These are phyloP conservation scores for Oxyruncus cristatus DNA, from an alignment of 2,113 vertebrate genomes.

Conservation along the genomic window DNA sequence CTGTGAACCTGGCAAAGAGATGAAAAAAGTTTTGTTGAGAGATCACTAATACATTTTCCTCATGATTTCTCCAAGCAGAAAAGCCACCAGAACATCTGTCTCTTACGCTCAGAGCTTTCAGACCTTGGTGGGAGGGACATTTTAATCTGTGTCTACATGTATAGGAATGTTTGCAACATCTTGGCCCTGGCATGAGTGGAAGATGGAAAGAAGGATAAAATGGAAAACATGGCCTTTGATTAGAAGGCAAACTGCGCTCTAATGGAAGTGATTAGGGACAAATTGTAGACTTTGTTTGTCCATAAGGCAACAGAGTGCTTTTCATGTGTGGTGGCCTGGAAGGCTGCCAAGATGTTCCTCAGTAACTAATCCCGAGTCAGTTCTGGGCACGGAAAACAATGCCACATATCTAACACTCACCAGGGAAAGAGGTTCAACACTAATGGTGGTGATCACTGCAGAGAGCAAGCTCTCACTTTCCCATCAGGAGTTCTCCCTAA, in stretches of 20 bases:
- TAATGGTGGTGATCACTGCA: neutral
- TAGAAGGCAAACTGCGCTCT: neutral
- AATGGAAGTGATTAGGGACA: neutral
- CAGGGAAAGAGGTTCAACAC: neutral
- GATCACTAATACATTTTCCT: neutral
- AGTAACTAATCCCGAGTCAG: neutral
- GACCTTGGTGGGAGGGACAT: neutral
- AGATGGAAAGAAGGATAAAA: neutral
- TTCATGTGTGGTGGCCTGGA: neutral
- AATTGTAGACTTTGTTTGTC: slow-evolving; percentile 5
- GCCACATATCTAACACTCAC: neutral
- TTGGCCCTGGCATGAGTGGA: neutral
- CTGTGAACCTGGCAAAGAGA: neutral
- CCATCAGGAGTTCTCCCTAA: neutral
- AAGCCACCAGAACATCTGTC: neutral
- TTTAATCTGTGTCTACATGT: neutral
- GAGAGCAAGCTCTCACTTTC: neutral
- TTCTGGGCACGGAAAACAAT: neutral
- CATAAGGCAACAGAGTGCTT: neutral
- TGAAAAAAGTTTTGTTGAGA: neutral
- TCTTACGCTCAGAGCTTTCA: neutral
- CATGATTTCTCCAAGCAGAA: neutral
- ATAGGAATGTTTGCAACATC: neutral
- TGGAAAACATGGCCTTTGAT: neutral
- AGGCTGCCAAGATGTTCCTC: neutral